These are phyloP conservation scores for Euclidia mi DNA, from an alignment of 2,888 invertebrate species.

Conservation along the genomic window DNA sequence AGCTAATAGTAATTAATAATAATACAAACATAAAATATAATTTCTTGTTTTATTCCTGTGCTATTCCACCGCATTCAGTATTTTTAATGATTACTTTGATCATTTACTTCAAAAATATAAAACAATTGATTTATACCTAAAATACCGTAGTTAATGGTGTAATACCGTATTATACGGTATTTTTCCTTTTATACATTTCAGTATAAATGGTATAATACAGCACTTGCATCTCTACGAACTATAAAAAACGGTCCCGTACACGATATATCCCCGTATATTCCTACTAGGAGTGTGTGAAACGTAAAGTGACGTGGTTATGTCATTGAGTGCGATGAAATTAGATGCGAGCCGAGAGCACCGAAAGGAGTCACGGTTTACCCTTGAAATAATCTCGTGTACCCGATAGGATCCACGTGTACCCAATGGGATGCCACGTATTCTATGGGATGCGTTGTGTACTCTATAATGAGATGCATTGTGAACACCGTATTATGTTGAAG, in stretches of 20 bases:
- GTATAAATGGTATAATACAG: too few species aligned
- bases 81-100: too few species aligned
- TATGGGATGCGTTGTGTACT: not conserved
- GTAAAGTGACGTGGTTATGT: constrained; percentile 58
- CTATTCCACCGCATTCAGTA: too few species aligned
- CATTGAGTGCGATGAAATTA: constrained; percentile 55
- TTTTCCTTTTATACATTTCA: too few species aligned
- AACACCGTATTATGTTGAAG: constrained; percentile 4
- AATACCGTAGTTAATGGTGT: too few species aligned
- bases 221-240: not conserved
- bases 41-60: too few species aligned
- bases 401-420: not conserved
- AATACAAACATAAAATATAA: too few species aligned
- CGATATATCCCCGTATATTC: constrained; percentile 20
- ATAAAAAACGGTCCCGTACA: not conserved
- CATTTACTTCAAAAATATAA: too few species aligned
- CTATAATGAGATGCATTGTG: constrained; percentile 5
- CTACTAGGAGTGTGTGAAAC: constrained; percentile 22
- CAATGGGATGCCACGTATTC: not conserved
- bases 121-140: too few species aligned
- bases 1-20: too few species aligned
- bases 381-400: not conserved
- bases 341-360: constrained; percentile 46
- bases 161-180: too few species aligned
- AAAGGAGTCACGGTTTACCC: constrained; percentile 30